phyloP scores from a whole-genome alignment of 2,113 vertebrate genomes.

The pig (Sus scrofa) region T2T-Sscrofa CM000815.6:821501-822000 shows the following conservation, averaged over 20 bases:
- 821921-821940: too few species aligned
- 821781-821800: fast-evolving
- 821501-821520: not conserved
- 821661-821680: fast-evolving
- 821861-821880: too few species aligned
- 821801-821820: fast-evolving
- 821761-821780: not conserved
- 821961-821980: too few species aligned
- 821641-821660: not conserved
- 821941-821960: too few species aligned
- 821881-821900: too few species aligned
- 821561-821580: not conserved
- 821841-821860: too few species aligned
- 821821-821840: fast-evolving
- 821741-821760: fast-evolving
- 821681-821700: fast-evolving
- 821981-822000: too few species aligned
- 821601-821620: not conserved
- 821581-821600: not conserved
- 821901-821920: too few species aligned
- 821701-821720: not conserved
- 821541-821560: fast-evolving
- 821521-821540: fast-evolving
- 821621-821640: fast-evolving
- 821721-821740: not conserved